Evolutionary conservation across 2,888 invertebrate species (phyloP).

Genomic region (Arrhopalites spinosus): DNA sequence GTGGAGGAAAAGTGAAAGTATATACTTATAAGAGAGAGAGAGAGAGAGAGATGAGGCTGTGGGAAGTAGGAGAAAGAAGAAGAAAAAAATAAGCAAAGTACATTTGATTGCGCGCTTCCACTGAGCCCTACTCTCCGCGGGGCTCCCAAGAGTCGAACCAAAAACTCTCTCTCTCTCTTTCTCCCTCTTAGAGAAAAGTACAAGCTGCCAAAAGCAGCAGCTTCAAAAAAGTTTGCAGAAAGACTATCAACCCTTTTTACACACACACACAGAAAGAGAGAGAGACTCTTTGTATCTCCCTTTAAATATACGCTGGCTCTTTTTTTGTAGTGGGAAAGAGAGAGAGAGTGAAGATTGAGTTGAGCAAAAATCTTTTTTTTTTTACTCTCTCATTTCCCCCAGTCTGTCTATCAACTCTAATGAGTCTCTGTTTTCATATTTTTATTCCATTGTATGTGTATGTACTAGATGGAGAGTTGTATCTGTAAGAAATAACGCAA

Average conservation of each 20-base stretch:
- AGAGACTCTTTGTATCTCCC: not conserved
- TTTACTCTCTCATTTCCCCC: not conserved
- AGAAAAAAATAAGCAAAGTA: slow-evolving; percentile 36
- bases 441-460: slow-evolving; percentile 1
- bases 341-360: not conserved
- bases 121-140: slow-evolving; percentile 28
- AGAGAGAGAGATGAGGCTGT: slow-evolving; percentile 41
- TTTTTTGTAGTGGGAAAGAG: not conserved
- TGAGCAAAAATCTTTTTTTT: too few species aligned
- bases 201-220: slow-evolving; percentile 41
- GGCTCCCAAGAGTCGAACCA: slow-evolving; percentile 32
- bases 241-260: slow-evolving; percentile 40
- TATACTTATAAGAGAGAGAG: too few species aligned
- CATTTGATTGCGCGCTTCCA: slow-evolving; percentile 41
- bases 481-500: too few species aligned
- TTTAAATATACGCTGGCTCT: not conserved
- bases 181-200: slow-evolving; percentile 20
- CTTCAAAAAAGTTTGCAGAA: slow-evolving; percentile 35
- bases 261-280: slow-evolving; percentile 28
- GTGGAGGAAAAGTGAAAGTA: too few species aligned
- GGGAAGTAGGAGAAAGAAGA: slow-evolving; percentile 27
- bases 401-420: slow-evolving; percentile 32
- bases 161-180: slow-evolving; percentile 13
- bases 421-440: slow-evolving; percentile 30
- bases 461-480: too few species aligned